These are phyloP conservation scores for Drosophila nr. perissopoda DNA, from an alignment of 2,888 invertebrate genomes.

Conservation along the genomic window DNA sequence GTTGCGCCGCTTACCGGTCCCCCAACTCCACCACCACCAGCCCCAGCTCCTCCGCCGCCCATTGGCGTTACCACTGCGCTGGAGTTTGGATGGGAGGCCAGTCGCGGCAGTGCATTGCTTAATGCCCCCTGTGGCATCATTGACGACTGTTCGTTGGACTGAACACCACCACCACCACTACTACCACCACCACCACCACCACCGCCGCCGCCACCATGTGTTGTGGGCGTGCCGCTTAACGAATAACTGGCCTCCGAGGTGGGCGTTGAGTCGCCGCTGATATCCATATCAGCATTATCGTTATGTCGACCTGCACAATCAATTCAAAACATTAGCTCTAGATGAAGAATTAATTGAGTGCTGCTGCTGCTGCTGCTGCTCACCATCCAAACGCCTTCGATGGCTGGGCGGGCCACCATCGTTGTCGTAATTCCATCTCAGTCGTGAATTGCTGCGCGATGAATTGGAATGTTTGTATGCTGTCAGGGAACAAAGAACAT, in stretches of 20 bases:
- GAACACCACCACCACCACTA: constrained; percentile 44
- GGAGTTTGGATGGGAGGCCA: constrained; percentile 84
- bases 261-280: constrained; percentile 95
- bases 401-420: constrained; percentile 83
- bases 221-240: constrained; percentile 84
- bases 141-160: constrained; percentile 64
- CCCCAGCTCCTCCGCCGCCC: constrained; percentile 28
- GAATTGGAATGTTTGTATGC: constrained; percentile 92
- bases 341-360: not conserved
- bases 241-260: constrained; percentile 92
- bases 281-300: constrained; percentile 95
- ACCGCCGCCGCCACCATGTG: constrained; percentile 69
- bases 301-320: constrained; percentile 79
- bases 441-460: constrained; percentile 86
- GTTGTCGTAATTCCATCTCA: constrained; percentile 85
- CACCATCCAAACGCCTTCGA: constrained; percentile 85
- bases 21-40: constrained; percentile 55
- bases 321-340: not conserved
- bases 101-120: constrained; percentile 86
- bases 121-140: constrained; percentile 83
- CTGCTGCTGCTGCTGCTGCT: not conserved
- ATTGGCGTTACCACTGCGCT: constrained; percentile 51
- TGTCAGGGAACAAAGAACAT: constrained; percentile 54
- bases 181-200: constrained; percentile 57
- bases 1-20: constrained; percentile 80